A percentile compares a stretch with the other conserved stretches of the same genome.
Evolutionary conservation across 2,113 vertebrate species (phyloP).

Genomic region (Microcebus lehilahytsara): DNA sequence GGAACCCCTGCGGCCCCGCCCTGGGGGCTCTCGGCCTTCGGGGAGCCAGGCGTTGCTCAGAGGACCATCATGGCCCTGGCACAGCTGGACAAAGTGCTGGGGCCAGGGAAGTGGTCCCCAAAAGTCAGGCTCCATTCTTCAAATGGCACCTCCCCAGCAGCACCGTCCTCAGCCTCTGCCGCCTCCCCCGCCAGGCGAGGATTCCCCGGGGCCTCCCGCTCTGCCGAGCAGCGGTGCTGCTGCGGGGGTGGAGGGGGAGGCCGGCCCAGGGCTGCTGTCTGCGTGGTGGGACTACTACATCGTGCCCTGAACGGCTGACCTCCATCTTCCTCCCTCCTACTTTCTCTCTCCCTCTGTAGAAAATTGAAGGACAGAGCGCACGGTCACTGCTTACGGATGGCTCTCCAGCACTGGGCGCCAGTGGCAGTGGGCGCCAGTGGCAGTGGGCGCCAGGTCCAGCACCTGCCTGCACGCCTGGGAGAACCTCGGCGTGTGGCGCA

Average conservation of each 20-base stretch:
- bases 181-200: no score
- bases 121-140: neutral
- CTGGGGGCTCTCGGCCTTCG: accelerated
- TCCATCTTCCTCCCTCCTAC: neutral
- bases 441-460: no score
- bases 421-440: no score
- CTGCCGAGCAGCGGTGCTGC: neutral
- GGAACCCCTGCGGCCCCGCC: accelerated
- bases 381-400: accelerated
- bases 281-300: accelerated
- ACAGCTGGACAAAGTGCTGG: neutral
- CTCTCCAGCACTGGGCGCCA: no score
- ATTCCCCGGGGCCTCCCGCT: neutral
- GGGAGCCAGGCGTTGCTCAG: neutral
- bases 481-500: accelerated
- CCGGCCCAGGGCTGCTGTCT: accelerated
- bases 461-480: neutral
- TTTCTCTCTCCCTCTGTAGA: neutral
- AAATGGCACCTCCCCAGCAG: accelerated
- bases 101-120: neutral
- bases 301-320: accelerated
- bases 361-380: neutral
- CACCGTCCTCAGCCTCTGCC: neutral
- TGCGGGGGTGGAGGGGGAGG: accelerated
- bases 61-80: neutral